These are phyloP conservation scores for Noctua janthe DNA, from an alignment of 2,888 invertebrate genomes.

Conservation along the genomic window DNA sequence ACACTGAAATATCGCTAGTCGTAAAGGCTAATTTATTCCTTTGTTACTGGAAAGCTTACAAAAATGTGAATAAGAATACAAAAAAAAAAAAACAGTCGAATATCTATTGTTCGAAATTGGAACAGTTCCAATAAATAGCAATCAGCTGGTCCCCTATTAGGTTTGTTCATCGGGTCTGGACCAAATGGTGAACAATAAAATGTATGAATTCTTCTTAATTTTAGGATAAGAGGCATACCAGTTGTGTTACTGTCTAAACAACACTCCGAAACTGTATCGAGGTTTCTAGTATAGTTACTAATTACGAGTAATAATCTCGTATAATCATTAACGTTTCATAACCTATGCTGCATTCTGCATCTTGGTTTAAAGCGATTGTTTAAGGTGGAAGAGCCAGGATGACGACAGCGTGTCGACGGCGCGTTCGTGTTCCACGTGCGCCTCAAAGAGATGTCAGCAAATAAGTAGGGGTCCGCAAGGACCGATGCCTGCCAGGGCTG, in stretches of 20 bases:
- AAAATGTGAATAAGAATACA: conserved; percentile 2
- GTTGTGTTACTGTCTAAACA: neutral
- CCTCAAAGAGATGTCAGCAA: too few relatives aligned
- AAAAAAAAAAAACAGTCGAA: conserved; percentile 15
- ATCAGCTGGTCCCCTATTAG: conserved; percentile 25
- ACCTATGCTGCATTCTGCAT: too few relatives aligned
- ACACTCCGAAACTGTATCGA: neutral
- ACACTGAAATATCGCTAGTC: neutral
- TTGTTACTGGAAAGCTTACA: conserved; percentile 17
- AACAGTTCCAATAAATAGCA: conserved; percentile 49
- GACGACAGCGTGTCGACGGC: too few relatives aligned
- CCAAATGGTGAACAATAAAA: conserved; percentile 24
- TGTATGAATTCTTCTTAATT: conserved; percentile 23
- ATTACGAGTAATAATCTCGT: too few relatives aligned
- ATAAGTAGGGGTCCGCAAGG: too few relatives aligned
- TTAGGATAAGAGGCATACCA: neutral
- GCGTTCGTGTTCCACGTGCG: too few relatives aligned
- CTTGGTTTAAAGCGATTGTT: too few relatives aligned
- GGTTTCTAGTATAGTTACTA: neutral
- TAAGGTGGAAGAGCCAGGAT: too few relatives aligned
- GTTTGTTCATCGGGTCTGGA: conserved; percentile 18
- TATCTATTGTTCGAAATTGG: conserved; percentile 43
- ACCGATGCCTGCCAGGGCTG: too few relatives aligned
- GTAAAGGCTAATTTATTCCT: conserved; percentile 5
- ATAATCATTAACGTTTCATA: too few relatives aligned